These are phyloP conservation scores for Musca domestica DNA, from an alignment of 1,140 invertebrate species.

Conservation along the genomic window DNA sequence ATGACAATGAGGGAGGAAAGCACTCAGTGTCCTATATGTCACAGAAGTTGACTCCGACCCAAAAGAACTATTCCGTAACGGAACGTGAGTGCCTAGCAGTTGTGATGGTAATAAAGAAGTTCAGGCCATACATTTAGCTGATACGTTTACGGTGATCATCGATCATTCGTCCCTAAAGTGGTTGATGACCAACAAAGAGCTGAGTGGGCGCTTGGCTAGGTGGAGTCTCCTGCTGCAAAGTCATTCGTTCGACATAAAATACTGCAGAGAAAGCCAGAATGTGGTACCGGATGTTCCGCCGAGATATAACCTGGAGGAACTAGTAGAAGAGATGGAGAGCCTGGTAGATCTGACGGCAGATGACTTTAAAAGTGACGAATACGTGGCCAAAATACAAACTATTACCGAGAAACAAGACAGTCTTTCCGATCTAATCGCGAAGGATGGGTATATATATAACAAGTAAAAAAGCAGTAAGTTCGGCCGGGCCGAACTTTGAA, in stretches of 20 bases:
- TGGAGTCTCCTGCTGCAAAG: not conserved
- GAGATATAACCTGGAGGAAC: too few species aligned
- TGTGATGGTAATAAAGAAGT: too few species aligned
- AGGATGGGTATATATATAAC: not conserved
- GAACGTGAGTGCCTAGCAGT: not conserved
- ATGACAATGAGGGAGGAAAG: conserved; percentile 29
- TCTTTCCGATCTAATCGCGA: not conserved
- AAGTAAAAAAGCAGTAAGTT: too few species aligned
- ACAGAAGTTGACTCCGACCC: conserved; percentile 13
- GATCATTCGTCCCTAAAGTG: too few species aligned
- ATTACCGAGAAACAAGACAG: not conserved
- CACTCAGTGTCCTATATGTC: conserved; percentile 8
- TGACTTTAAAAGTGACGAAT: not conserved
- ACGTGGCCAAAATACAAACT: not conserved
- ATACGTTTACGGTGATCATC: too few species aligned
- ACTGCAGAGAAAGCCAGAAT: too few species aligned
- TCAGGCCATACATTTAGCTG: not conserved
- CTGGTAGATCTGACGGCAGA: too few species aligned
- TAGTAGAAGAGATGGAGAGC: not conserved
- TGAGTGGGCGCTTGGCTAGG: not conserved
- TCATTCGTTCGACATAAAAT: too few species aligned
- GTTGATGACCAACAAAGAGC: too few species aligned
- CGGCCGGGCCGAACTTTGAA: too few species aligned
- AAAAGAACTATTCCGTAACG: conserved; percentile 21
- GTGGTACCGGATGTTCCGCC: too few species aligned